These are phyloP conservation scores for Gorsachius magnificus DNA, from an alignment of 2,797 vertebrate genomes.

Conservation along the genomic window DNA sequence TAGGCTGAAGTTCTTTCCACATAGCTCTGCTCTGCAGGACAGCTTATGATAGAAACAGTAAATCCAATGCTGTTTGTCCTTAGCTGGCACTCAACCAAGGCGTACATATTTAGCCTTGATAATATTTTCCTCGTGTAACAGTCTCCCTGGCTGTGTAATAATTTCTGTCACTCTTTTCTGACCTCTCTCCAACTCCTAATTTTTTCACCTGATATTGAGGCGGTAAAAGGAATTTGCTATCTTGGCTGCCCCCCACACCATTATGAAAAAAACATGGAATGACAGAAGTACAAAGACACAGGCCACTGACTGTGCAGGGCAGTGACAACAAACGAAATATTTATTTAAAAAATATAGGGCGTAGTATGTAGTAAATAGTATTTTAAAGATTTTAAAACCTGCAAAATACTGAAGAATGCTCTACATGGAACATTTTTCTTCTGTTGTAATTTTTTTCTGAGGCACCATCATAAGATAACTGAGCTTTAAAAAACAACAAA, in stretches of 20 bases:
- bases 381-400: background rate
- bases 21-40: background rate
- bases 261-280: background rate
- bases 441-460: background rate
- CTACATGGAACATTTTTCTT: background rate
- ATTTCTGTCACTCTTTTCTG: background rate
- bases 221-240: background rate
- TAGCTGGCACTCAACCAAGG: background rate
- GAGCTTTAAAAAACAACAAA: background rate
- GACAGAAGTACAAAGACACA: background rate
- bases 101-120: background rate
- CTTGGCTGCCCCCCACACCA: background rate
- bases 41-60: background rate
- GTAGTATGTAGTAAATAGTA: too few species aligned
- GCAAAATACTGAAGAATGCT: background rate
- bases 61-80: background rate
- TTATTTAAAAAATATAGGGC: background rate
- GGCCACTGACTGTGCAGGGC: background rate
- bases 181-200: background rate
- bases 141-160: background rate
- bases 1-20: background rate
- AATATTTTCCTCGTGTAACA: background rate
- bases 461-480: background rate
- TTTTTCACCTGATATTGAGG: background rate
- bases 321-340: background rate